phyloP scores from a whole-genome alignment of 2,888 invertebrate species.

The Pimpla rufipes region DNA sequence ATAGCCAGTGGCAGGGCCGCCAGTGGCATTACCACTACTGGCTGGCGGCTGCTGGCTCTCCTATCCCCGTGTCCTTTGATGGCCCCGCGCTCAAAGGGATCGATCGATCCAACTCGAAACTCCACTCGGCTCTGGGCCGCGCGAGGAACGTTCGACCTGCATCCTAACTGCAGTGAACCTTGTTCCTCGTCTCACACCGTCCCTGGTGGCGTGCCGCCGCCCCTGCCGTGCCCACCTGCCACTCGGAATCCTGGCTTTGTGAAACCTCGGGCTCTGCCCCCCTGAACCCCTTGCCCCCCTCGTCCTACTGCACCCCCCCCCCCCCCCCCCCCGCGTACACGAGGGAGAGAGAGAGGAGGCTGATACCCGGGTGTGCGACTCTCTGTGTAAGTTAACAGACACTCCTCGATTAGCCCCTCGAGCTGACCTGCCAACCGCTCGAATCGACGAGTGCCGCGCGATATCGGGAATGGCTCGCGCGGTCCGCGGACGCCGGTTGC shows the following conservation, averaged over 20 bases:
- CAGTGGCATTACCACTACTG: slow-evolving; percentile 46
- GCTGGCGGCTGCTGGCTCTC: slow-evolving; percentile 24
- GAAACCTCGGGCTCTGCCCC: not conserved
- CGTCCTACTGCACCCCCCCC: too few species aligned
- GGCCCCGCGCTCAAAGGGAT: slow-evolving; percentile 60
- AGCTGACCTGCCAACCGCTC: not conserved
- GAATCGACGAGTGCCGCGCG: not conserved
- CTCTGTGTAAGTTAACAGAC: slow-evolving; percentile 16
- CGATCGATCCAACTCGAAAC: slow-evolving; percentile 64
- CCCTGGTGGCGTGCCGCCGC: slow-evolving; percentile 31
- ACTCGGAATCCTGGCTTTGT: slow-evolving; percentile 21
- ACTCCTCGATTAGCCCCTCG: slow-evolving; percentile 25
- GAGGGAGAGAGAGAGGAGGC: too few species aligned
- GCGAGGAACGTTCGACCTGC: slow-evolving; percentile 29
- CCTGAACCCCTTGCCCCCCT: too few species aligned
- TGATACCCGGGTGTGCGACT: not conserved
- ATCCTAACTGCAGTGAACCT: slow-evolving; percentile 36
- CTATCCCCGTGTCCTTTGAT: slow-evolving; percentile 54
- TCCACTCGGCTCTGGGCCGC: slow-evolving; percentile 25
- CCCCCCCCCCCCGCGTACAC: too few species aligned
- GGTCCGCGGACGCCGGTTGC: too few species aligned
- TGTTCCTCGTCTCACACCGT: slow-evolving; percentile 33
- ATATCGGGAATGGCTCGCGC: not conserved
- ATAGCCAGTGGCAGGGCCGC: slow-evolving; percentile 35
- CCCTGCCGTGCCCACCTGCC: slow-evolving; percentile 8